Conservation (phyloP, 2,797 vertebrate species). For the Microctenopoma lineatum region DNA sequence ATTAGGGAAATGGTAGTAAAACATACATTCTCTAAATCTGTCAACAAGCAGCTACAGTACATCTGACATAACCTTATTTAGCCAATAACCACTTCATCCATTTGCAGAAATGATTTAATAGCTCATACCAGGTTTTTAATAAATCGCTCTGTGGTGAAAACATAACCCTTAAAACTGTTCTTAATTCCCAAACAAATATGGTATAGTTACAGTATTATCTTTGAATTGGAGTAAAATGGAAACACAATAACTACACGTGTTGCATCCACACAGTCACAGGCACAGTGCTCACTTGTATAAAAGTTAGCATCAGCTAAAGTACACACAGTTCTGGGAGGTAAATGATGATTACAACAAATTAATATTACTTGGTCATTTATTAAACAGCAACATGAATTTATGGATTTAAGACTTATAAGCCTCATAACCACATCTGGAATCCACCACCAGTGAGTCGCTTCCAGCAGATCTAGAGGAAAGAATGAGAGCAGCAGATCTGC, state of each 20-base stretch:
- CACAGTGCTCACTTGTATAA: neutral
- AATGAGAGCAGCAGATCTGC: constrained; percentile 61
- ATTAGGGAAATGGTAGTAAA: constrained; percentile 13
- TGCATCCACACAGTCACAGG: neutral
- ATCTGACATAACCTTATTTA: neutral
- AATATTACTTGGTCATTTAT: constrained; percentile 8
- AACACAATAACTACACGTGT: neutral
- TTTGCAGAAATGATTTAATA: too few species aligned
- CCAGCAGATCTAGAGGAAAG: constrained; percentile 65
- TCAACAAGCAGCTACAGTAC: constrained; percentile 11
- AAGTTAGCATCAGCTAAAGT: neutral
- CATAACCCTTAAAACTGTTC: too few species aligned
- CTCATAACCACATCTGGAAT: constrained; percentile 19
- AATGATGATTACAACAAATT: neutral
- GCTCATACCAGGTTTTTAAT: too few species aligned
- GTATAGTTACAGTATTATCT: neutral
- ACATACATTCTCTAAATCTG: neutral
- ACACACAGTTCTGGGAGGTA: neutral
- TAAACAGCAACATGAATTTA: constrained; percentile 13
- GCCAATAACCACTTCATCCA: neutral
- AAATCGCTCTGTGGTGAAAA: too few species aligned
- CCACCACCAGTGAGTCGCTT: constrained; percentile 13
- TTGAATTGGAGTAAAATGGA: neutral
- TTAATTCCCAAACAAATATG: neutral
- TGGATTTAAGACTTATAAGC: neutral